Evolutionary conservation across 2,113 vertebrate genomes (phyloP).

Genomic region (Anhinga rufa): DNA sequence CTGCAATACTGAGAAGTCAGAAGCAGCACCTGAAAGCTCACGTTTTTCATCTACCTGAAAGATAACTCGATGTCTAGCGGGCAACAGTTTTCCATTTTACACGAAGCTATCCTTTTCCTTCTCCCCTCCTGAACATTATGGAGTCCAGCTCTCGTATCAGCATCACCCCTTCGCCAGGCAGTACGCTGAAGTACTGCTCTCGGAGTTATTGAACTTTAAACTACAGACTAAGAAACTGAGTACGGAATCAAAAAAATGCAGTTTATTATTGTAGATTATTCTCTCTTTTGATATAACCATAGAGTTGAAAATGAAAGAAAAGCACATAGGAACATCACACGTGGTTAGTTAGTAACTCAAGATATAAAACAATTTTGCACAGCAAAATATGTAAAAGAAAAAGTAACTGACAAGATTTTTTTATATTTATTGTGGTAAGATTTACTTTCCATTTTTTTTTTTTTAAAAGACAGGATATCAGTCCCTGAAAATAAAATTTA

Average conservation of each 20-base stretch:
- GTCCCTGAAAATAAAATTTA: slow-evolving; percentile 96
- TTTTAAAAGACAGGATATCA: slow-evolving; percentile 95
- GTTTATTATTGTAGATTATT: slow-evolving; percentile 88
- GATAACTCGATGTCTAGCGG: not conserved
- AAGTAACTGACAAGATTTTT: slow-evolving; percentile 93
- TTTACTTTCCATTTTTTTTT: slow-evolving; percentile 85
- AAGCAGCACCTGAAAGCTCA: slow-evolving; percentile 9
- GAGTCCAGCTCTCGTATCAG: not conserved
- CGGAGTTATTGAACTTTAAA: slow-evolving; percentile 40
- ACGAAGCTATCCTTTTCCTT: not conserved
- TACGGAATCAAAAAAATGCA: slow-evolving; percentile 82
- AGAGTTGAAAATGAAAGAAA: slow-evolving; percentile 89
- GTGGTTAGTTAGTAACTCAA: slow-evolving; percentile 95
- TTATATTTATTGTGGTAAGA: slow-evolving; percentile 91
- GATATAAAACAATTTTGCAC: slow-evolving; percentile 99
- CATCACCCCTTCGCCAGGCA: slow-evolving; percentile 4
- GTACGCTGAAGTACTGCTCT: not conserved
- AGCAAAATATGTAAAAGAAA: slow-evolving; percentile 98
- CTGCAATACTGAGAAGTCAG: slow-evolving; percentile 20
- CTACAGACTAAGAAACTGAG: slow-evolving; percentile 77
- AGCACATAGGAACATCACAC: slow-evolving; percentile 98
- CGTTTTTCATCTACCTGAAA: slow-evolving; percentile 33
- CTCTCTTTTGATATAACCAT: slow-evolving; percentile 84
- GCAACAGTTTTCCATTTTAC: not conserved
- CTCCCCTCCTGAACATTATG: not conserved